These are phyloP conservation scores for Hucho hucho DNA, from an alignment of 2,113 vertebrate species.

Conservation along the genomic window DNA sequence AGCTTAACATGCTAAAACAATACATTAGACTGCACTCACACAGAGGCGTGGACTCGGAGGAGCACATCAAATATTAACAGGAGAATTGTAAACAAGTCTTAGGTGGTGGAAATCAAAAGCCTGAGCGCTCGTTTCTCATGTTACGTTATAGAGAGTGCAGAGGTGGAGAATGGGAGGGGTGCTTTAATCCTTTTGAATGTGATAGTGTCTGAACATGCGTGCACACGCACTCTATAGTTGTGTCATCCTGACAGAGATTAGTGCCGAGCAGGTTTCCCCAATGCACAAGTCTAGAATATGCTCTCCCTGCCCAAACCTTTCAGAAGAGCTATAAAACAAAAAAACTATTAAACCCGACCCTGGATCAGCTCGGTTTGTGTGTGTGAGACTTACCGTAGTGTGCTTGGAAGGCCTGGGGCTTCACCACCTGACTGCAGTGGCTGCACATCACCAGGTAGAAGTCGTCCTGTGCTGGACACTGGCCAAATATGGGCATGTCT, in stretches of 20 bases:
- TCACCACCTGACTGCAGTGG: conserved; percentile 97
- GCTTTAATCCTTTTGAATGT: conserved; percentile 7
- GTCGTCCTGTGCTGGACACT: conserved; percentile 97
- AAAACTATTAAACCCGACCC: not conserved
- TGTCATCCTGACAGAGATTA: not conserved
- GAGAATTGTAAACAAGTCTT: conserved; percentile 49
- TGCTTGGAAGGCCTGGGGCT: conserved; percentile 99
- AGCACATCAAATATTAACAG: conserved; percentile 63
- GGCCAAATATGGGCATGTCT: conserved; percentile 99
- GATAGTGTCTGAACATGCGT: conserved; percentile 22
- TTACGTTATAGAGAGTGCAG: conserved; percentile 29
- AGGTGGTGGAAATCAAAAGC: conserved; percentile 27
- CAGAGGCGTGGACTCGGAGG: conserved; percentile 20
- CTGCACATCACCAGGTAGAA: conserved; percentile 99
- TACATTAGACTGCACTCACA: conserved; percentile 1
- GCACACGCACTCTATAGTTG: not conserved
- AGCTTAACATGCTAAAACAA: conserved; percentile 11
- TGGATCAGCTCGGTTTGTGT: not conserved
- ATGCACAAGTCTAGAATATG: not conserved
- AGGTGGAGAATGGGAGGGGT: conserved; percentile 11
- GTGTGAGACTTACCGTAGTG: conserved; percentile 90
- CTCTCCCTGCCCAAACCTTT: not conserved
- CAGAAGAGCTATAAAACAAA: not conserved
- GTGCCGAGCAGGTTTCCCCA: not conserved
- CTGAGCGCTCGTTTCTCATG: conserved; percentile 8